Evolutionary conservation across 2,113 vertebrate genomes (phyloP).

Genomic region (Spilogale gracilis): DNA sequence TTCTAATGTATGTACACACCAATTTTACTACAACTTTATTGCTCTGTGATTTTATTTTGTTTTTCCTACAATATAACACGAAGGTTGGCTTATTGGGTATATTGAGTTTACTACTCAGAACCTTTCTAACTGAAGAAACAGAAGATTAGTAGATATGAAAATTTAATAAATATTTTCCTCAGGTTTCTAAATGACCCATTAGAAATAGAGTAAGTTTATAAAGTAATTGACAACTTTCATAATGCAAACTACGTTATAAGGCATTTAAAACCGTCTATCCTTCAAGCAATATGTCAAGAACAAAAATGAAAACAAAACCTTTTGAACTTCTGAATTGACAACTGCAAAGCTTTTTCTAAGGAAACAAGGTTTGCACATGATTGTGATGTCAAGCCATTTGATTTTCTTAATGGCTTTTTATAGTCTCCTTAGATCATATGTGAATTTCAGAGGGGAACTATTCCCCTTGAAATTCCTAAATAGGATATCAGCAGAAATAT

Average conservation of each 20-base stretch:
- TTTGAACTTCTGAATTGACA: neutral
- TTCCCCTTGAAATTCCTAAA: neutral
- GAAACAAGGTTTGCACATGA: slow-evolving; percentile 32
- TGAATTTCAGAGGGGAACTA: neutral
- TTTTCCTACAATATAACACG: neutral
- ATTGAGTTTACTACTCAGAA: neutral
- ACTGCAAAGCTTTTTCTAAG: neutral
- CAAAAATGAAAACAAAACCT: slow-evolving; percentile 19
- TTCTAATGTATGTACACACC: neutral
- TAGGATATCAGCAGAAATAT: slow-evolving; percentile 19
- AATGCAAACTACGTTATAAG: neutral
- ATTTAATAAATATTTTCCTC: neutral
- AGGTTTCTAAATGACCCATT: slow-evolving; percentile 21
- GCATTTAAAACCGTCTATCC: neutral
- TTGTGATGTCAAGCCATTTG: neutral
- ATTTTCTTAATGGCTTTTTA: slow-evolving; percentile 22
- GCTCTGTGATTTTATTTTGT: slow-evolving; percentile 17
- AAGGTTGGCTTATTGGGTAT: neutral
- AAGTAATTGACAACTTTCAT: slow-evolving; percentile 30
- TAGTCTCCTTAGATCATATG: neutral
- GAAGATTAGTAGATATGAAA: neutral
- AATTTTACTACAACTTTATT: slow-evolving; percentile 5
- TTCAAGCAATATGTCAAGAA: slow-evolving; percentile 1
- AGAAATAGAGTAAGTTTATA: slow-evolving; percentile 42
- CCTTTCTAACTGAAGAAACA: neutral